These are phyloP conservation scores for Ernsta delagoae DNA, from an alignment of 2,888 invertebrate species.

Conservation along the genomic window DNA sequence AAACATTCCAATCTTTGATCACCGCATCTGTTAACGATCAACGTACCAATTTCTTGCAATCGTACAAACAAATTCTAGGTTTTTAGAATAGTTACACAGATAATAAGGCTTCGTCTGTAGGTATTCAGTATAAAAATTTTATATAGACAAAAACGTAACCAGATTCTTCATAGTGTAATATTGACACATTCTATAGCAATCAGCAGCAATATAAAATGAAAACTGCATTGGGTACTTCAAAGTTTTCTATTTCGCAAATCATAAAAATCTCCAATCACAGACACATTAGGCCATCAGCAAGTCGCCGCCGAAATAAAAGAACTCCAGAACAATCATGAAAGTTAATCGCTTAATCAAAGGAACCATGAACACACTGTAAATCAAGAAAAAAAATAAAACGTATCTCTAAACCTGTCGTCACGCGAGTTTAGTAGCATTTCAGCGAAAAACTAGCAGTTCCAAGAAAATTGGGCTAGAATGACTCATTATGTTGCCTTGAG, in stretches of 20 bases:
- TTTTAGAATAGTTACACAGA: not conserved
- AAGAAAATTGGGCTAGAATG: slow-evolving; percentile 2
- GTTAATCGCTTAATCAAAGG: slow-evolving; percentile 16
- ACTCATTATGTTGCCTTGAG: slow-evolving; percentile 7
- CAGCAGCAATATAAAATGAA: too few relatives aligned
- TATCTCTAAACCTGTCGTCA: not conserved
- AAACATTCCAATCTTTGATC: not conserved
- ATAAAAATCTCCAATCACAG: slow-evolving; percentile 17
- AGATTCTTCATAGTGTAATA: too few relatives aligned
- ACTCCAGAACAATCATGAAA: not conserved
- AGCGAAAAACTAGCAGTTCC: slow-evolving; percentile 5
- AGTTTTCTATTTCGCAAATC: not conserved
- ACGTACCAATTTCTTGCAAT: not conserved
- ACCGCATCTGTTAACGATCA: not conserved
- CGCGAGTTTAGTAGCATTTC: not conserved
- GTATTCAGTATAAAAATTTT: too few relatives aligned
- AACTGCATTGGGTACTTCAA: not conserved
- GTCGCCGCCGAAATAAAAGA: slow-evolving; percentile 3
- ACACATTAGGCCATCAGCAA: slow-evolving; percentile 13
- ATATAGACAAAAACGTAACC: too few relatives aligned
- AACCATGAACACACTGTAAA: slow-evolving; percentile 24
- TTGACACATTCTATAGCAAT: too few relatives aligned
- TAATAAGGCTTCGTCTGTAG: not conserved
- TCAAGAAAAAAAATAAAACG: slow-evolving; percentile 1
- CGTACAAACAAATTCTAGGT: not conserved